Percentiles rank a stretch among this genome's conserved stretches.
These are phyloP conservation scores for Sisyra terminalis DNA, from an alignment of 2,888 invertebrate genomes.

Conservation along the genomic window DNA sequence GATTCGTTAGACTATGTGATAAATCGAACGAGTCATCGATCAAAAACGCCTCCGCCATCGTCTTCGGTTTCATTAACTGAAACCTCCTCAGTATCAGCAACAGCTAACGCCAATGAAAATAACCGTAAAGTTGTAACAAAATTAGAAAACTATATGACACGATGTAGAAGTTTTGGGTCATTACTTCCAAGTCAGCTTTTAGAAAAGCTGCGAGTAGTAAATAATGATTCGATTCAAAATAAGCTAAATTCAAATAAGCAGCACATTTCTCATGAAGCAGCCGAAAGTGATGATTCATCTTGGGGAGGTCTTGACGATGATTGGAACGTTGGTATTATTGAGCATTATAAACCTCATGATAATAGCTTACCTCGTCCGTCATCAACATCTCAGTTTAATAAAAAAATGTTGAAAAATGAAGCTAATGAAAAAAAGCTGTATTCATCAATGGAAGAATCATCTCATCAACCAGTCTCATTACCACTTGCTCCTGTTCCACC, in stretches of 20 bases:
- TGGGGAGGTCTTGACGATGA: slow-evolving; percentile 28
- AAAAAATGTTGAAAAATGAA: no score
- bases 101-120: slow-evolving; percentile 15
- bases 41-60: slow-evolving; percentile 18
- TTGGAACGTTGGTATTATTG: slow-evolving; percentile 30
- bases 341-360: slow-evolving; percentile 28
- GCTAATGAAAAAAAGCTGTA: no score
- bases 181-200: slow-evolving; percentile 26
- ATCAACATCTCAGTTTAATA: no score
- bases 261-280: slow-evolving; percentile 18
- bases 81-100: background rate
- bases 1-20: slow-evolving; percentile 12
- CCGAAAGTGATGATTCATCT: slow-evolving; percentile 28
- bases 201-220: slow-evolving; percentile 19
- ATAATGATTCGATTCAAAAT: background rate
- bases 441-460: no score
- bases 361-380: slow-evolving; percentile 23
- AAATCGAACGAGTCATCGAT: slow-evolving; percentile 16
- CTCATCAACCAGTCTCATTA: no score
- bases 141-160: slow-evolving; percentile 28
- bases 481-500: no score
- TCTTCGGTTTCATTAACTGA: no score
- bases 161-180: slow-evolving; percentile 30
- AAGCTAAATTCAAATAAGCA: no score
- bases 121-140: slow-evolving; percentile 20